Evolutionary conservation across 37 sponge, comb jelly and placozoan genomes (phyloP).

Genomic region (Beroe ovata): DNA sequence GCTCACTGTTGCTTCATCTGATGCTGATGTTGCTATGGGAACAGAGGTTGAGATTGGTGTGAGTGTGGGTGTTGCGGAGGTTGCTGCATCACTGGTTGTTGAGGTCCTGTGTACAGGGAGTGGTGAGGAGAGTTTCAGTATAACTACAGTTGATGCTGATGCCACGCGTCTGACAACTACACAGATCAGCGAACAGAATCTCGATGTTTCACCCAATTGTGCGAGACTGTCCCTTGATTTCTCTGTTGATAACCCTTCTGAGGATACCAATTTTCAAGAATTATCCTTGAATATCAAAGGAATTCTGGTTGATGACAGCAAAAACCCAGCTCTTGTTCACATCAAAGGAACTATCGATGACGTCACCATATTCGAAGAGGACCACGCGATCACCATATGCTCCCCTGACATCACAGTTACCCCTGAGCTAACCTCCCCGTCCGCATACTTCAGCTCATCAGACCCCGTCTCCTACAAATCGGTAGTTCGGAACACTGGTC

Average conservation of each 20-base stretch:
- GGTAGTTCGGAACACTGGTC: neutral
- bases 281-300: neutral
- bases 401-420: neutral
- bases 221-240: neutral
- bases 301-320: neutral
- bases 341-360: neutral
- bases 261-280: neutral
- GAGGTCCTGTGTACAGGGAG: slow-evolving; percentile 23
- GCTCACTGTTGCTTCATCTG: neutral
- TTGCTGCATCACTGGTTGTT: neutral
- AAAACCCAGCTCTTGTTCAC: neutral
- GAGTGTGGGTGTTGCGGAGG: neutral
- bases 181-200: neutral
- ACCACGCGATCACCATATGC: neutral
- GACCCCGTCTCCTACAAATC: neutral
- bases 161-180: neutral
- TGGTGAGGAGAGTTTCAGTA: neutral
- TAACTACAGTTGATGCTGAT: neutral
- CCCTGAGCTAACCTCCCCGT: neutral
- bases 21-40: neutral
- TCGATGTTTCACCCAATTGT: neutral
- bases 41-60: neutral
- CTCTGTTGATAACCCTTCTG: neutral
- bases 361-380: neutral
- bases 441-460: neutral